These are phyloP conservation scores for Atta colombica DNA, from an alignment of 1,140 invertebrate genomes.

Conservation along the genomic window DNA sequence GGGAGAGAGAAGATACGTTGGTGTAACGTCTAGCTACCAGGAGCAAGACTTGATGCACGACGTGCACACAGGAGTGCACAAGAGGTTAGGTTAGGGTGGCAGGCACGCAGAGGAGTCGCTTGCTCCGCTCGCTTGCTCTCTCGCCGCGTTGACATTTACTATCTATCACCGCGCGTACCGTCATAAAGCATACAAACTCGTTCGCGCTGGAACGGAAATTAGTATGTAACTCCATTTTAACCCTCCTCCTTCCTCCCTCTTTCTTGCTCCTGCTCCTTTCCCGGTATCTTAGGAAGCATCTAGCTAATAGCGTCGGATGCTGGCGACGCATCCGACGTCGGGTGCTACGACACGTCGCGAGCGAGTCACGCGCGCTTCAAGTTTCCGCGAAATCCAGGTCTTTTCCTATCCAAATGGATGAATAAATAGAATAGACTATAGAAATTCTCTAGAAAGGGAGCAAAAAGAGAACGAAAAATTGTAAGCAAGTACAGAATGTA, in stretches of 20 bases:
- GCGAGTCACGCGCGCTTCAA: conserved; percentile 11
- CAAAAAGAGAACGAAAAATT: neutral
- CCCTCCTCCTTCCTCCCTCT: neutral
- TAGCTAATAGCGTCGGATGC: conserved; percentile 59
- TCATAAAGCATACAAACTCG: conserved; percentile 73
- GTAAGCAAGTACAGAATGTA: neutral
- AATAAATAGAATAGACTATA: conserved; percentile 15
- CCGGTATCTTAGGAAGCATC: conserved; percentile 57
- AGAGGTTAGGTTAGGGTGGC: conserved; percentile 8
- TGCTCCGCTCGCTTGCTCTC: conserved; percentile 28
- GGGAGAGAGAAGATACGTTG: neutral
- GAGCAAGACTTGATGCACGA: conserved; percentile 67
- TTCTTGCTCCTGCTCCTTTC: neutral
- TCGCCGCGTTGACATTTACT: conserved; percentile 71
- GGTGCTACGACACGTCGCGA: conserved; percentile 17
- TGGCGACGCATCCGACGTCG: conserved; percentile 12
- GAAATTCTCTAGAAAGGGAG: neutral
- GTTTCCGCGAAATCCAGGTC: neutral
- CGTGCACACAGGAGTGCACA: conserved; percentile 32
- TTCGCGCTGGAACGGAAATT: conserved; percentile 74
- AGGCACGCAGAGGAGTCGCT: conserved; percentile 34
- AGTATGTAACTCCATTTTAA: conserved; percentile 69
- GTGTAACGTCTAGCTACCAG: conserved; percentile 21
- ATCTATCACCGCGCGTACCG: conserved; percentile 73
- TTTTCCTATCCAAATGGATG: conserved; percentile 7